These are phyloP conservation scores for Crax fasciolata DNA, from an alignment of 2,797 vertebrate species.

Conservation along the genomic window DNA sequence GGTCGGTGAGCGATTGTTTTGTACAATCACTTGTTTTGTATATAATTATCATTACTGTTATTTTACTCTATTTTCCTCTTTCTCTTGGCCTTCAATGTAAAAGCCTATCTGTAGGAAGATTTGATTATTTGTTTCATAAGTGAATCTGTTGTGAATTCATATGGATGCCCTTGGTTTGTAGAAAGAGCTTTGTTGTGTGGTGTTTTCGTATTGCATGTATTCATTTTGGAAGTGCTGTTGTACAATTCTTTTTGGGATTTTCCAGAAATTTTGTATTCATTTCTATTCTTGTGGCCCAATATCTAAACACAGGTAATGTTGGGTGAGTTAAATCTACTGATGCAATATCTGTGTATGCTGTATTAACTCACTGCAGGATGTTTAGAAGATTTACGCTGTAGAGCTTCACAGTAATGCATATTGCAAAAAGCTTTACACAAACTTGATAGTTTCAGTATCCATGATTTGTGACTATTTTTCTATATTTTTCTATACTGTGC, in stretches of 20 bases:
- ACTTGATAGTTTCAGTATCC: not conserved
- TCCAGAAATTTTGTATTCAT: not conserved
- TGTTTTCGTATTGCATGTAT: not conserved
- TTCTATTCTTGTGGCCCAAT: not conserved
- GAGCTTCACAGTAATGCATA: not conserved
- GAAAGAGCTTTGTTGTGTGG: not conserved
- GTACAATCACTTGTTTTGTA: too few relatives aligned
- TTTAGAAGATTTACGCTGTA: not conserved
- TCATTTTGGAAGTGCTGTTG: not conserved
- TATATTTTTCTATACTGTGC: not conserved
- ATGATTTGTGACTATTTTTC: not conserved
- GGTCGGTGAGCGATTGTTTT: too few relatives aligned
- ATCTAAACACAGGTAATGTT: not conserved
- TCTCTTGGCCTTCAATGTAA: not conserved
- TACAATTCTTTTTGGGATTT: not conserved
- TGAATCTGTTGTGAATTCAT: not conserved
- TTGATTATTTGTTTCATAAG: not conserved
- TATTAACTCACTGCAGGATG: not conserved
- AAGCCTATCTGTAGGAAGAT: not conserved
- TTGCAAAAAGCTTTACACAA: not conserved
- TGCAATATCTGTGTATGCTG: not conserved
- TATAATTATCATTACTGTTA: too few relatives aligned
- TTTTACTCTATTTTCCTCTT: too few relatives aligned
- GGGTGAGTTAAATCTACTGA: not conserved
- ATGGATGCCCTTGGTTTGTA: not conserved